Conservation (phyloP, 1,140 invertebrate species). For the Wasmannia auropunctata region DNA sequence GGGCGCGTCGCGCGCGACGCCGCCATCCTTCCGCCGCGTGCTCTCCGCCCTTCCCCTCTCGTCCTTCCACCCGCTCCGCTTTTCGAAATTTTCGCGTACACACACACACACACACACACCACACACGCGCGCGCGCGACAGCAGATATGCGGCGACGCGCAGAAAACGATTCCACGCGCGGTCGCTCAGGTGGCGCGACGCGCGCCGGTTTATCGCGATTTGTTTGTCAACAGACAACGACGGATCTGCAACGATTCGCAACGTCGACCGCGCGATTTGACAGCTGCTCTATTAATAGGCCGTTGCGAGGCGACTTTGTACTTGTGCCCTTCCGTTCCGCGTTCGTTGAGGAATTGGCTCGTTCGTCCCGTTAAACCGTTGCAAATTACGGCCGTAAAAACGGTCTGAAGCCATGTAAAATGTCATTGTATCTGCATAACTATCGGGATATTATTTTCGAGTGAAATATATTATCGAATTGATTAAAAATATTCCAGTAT, state of each 20-base stretch:
- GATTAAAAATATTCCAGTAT: not conserved
- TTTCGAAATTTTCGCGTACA: conserved; percentile 59
- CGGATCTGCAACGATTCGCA: not conserved
- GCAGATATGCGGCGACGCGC: not conserved
- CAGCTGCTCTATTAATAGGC: conserved; percentile 40
- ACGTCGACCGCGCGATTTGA: not conserved
- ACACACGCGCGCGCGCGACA: not conserved
- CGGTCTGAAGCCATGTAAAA: not conserved
- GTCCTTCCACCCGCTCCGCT: not conserved
- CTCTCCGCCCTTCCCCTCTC: not conserved
- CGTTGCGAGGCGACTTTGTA: conserved; percentile 4
- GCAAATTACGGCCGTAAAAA: not conserved
- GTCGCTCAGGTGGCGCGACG: conserved; percentile 20
- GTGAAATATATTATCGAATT: not conserved
- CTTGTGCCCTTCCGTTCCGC: not conserved
- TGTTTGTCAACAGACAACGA: conserved; percentile 60
- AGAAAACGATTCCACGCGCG: not conserved
- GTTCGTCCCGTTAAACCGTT: not conserved
- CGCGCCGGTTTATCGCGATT: conserved; percentile 40
- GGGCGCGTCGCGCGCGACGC: not conserved
- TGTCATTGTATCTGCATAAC: not conserved
- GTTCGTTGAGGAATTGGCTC: not conserved
- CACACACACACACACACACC: not conserved
- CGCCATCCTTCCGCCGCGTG: not conserved
- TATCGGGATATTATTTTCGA: not conserved